These are phyloP conservation scores for Sinodicranocentrus sp. DNA, from an alignment of 2,888 invertebrate genomes.

Conservation along the genomic window DNA sequence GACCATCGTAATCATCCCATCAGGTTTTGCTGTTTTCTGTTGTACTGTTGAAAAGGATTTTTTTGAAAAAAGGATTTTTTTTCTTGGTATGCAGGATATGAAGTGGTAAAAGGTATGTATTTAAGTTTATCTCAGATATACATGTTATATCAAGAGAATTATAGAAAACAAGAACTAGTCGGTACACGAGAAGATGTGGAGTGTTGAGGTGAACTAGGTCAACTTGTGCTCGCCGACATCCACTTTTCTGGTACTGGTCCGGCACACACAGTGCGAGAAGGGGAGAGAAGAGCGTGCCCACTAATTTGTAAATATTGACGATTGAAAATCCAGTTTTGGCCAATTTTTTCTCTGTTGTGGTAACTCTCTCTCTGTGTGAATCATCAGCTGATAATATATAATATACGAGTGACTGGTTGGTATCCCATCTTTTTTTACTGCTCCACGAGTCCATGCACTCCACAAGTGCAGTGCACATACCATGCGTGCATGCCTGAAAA, in stretches of 20 bases:
- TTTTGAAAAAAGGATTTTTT: too few species aligned
- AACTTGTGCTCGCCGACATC: slow-evolving; percentile 51
- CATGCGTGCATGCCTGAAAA: slow-evolving; percentile 46
- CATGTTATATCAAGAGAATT: too few species aligned
- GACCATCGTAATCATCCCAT: too few species aligned
- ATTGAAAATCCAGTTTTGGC: slow-evolving; percentile 69
- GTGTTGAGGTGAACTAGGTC: slow-evolving; percentile 68
- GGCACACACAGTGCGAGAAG: not conserved
- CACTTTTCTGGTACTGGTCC: slow-evolving; percentile 54
- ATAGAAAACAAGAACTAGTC: slow-evolving; percentile 62
- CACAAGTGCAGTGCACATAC: too few species aligned
- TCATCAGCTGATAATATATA: slow-evolving; percentile 33
- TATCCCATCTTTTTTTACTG: not conserved
- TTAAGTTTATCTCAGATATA: too few species aligned
- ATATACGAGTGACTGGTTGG: not conserved
- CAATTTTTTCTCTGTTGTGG: slow-evolving; percentile 66
- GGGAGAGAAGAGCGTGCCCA: slow-evolving; percentile 57
- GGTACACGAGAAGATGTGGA: slow-evolving; percentile 28
- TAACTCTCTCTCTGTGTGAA: slow-evolving; percentile 32
- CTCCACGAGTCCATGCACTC: too few species aligned
- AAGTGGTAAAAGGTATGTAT: too few species aligned
- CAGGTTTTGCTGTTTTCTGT: too few species aligned
- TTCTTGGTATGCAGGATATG: too few species aligned
- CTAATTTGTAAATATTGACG: slow-evolving; percentile 70
- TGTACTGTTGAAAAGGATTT: too few species aligned